phyloP scores from a whole-genome alignment of 2,888 invertebrate species.

The Agonopterix subpropinquella region DNA sequence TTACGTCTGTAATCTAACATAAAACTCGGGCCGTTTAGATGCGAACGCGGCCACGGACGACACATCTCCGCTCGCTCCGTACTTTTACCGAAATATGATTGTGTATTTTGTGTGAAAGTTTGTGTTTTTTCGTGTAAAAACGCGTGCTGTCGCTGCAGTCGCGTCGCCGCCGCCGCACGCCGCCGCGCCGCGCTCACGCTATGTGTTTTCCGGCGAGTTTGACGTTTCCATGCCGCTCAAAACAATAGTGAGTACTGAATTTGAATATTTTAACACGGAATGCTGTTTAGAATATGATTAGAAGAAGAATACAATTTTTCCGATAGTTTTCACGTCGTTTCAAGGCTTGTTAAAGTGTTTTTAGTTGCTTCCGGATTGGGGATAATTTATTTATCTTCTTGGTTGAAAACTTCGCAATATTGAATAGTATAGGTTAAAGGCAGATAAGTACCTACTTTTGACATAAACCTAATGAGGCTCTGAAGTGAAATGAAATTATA shows the following conservation, averaged over 20 bases:
- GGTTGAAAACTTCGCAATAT: no score
- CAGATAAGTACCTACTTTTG: no score
- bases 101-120: conserved; percentile 64
- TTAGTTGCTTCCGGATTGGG: no score
- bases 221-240: conserved; percentile 46
- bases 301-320: background rate
- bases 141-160: conserved; percentile 41
- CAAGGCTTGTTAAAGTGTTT: no score
- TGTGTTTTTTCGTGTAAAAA: conserved; percentile 60
- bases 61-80: conserved; percentile 74
- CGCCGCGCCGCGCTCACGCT: conserved; percentile 33
- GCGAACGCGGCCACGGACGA: conserved; percentile 75
- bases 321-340: background rate
- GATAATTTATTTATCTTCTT: no score
- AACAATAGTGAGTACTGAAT: conserved; percentile 57
- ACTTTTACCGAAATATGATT: conserved; percentile 72
- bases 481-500: no score
- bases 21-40: conserved; percentile 77
- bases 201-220: conserved; percentile 22
- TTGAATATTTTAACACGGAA: conserved; percentile 42
- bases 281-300: conserved; percentile 8
- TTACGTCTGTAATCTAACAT: conserved; percentile 77
- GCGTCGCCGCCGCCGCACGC: conserved; percentile 48
- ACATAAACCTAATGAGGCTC: no score
- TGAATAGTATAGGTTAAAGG: no score